phyloP scores from a whole-genome alignment of 1,140 invertebrate genomes.

The Dysdera silvatica region DNA sequence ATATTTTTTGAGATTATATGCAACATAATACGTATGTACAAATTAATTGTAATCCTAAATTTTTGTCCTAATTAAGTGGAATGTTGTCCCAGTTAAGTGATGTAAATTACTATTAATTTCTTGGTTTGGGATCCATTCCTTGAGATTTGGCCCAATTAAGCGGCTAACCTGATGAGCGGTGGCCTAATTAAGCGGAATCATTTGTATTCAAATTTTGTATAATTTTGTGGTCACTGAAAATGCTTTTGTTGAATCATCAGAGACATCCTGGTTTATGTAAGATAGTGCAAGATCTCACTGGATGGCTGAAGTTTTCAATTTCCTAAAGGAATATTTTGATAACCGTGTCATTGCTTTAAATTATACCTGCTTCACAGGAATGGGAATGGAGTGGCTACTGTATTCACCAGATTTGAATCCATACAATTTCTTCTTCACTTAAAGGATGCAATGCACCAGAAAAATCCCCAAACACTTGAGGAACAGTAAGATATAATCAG shows the following conservation, averaged over 20 bases:
- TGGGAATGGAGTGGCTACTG: slow-evolving; percentile 18
- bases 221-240: neutral
- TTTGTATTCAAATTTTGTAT: neutral
- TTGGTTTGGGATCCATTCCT: no score
- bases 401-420: slow-evolving; percentile 29
- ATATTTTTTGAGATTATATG: no score
- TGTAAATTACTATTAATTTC: no score
- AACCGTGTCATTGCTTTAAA: neutral
- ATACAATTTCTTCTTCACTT: slow-evolving; percentile 30
- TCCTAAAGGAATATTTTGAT: slow-evolving; percentile 1
- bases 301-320: neutral
- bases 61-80: no score
- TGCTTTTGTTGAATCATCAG: neutral
- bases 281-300: neutral
- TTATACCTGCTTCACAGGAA: neutral
- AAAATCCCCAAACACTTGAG: neutral
- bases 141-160: no score
- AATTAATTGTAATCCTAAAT: no score
- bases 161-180: no score
- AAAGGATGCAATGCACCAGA: slow-evolving; percentile 17
- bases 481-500: no score
- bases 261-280: slow-evolving; percentile 6
- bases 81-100: no score
- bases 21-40: no score
- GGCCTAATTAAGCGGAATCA: no score